These are phyloP conservation scores for Acipenser oxyrinchus DNA, from an alignment of 2,797 vertebrate species.

Conservation along the genomic window DNA sequence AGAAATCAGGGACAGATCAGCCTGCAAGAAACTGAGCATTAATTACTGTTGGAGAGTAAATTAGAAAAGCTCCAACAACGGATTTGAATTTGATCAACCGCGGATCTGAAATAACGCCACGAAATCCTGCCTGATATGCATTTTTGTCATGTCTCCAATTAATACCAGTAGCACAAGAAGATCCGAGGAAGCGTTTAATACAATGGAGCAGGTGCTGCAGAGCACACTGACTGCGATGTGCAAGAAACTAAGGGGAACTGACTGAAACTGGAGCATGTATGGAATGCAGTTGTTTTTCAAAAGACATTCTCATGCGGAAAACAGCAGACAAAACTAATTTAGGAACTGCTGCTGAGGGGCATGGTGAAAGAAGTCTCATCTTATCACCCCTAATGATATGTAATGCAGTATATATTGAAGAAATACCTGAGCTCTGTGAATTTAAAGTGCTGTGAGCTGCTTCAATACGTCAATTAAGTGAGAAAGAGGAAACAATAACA, in stretches of 20 bases:
- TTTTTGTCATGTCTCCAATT: not conserved
- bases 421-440: slow-evolving; percentile 40
- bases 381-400: slow-evolving; percentile 43
- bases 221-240: slow-evolving; percentile 6
- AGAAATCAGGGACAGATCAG: slow-evolving; percentile 14
- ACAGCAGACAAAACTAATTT: slow-evolving; percentile 20
- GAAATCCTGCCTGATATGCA: not conserved
- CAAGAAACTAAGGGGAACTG: slow-evolving; percentile 5
- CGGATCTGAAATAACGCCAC: not conserved
- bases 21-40: slow-evolving; percentile 19
- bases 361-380: slow-evolving; percentile 38
- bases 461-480: slow-evolving; percentile 29
- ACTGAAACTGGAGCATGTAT: slow-evolving; percentile 14
- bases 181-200: slow-evolving; percentile 3
- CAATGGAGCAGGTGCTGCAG: slow-evolving; percentile 10
- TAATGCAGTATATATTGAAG: slow-evolving; percentile 44
- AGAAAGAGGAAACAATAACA: slow-evolving; percentile 9
- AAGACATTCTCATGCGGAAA: slow-evolving; percentile 34
- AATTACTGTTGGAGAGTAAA: slow-evolving; percentile 13
- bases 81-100: not conserved
- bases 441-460: slow-evolving; percentile 39
- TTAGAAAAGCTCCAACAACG: not conserved
- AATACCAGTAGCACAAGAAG: not conserved
- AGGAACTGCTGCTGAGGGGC: slow-evolving; percentile 34
- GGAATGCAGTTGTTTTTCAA: slow-evolving; percentile 23